Evolutionary conservation across 2,888 invertebrate species (phyloP).

Genomic region (Agrochola circellaris): DNA sequence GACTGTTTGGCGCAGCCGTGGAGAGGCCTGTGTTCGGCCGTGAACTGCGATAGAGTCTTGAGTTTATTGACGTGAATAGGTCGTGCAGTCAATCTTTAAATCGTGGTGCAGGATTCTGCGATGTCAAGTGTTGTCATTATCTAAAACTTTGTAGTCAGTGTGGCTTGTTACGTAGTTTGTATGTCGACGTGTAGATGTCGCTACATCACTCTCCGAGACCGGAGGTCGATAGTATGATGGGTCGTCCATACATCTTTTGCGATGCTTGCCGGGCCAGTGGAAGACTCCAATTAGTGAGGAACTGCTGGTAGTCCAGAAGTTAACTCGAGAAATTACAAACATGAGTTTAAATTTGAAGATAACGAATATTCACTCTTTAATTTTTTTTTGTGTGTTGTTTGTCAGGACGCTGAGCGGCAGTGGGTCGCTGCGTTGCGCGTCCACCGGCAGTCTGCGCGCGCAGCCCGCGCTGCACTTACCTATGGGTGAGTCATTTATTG

Average conservation of each 20-base stretch:
- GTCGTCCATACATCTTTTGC: neutral
- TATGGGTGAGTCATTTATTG: constrained; percentile 58
- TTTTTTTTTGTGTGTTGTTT: neutral
- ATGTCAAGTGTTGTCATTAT: too few species aligned
- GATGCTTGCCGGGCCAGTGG: neutral
- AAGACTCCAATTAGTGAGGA: neutral
- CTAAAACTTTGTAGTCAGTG: too few species aligned
- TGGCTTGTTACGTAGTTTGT: too few species aligned
- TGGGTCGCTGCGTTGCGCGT: constrained; percentile 74
- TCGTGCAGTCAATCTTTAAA: too few species aligned
- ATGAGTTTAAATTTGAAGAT: neutral
- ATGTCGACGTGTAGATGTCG: too few species aligned
- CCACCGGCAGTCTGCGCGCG: constrained; percentile 63
- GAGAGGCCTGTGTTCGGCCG: neutral
- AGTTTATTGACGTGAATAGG: too few species aligned
- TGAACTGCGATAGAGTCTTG: too few species aligned
- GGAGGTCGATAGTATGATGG: too few species aligned
- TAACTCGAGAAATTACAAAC: neutral
- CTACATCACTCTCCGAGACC: too few species aligned
- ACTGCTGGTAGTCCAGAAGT: neutral
- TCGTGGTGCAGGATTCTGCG: too few species aligned
- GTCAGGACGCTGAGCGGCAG: constrained; percentile 60
- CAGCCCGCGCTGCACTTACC: constrained; percentile 59
- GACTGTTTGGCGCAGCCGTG: neutral
- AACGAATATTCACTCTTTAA: neutral